Evolutionary conservation across 2,797 vertebrate species (phyloP).

Genomic region (Chlorospingus flavigularis): DNA sequence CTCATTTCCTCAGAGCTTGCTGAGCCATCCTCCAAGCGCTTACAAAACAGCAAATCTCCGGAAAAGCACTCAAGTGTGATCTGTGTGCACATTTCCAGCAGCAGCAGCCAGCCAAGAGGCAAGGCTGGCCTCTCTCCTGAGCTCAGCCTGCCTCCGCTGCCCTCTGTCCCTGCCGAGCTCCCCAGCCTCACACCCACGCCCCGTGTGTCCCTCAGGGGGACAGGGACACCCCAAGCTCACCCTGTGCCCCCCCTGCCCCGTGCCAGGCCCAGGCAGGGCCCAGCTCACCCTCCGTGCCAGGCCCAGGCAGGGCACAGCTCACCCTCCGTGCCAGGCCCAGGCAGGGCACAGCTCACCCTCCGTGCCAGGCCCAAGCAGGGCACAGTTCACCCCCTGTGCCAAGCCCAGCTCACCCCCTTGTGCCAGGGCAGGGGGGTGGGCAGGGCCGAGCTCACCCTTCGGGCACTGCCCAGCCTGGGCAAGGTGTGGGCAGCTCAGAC

Average conservation of each 20-base stretch:
- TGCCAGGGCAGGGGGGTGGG: too few relatives aligned
- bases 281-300: too few relatives aligned
- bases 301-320: too few relatives aligned
- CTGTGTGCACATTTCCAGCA: not conserved
- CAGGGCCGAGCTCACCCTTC: too few relatives aligned
- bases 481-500: not conserved
- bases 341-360: too few relatives aligned
- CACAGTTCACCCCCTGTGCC: too few relatives aligned
- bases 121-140: not conserved
- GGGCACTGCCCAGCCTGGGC: not conserved
- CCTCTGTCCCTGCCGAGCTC: not conserved
- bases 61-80: not conserved
- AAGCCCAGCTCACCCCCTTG: too few relatives aligned
- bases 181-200: not conserved
- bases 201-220: rapidly evolving
- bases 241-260: not conserved
- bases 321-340: rapidly evolving
- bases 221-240: not conserved
- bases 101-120: not conserved
- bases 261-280: not conserved
- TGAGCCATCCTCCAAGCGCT: not conserved
- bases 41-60: not conserved
- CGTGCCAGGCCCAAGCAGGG: too few relatives aligned
- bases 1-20: not conserved
- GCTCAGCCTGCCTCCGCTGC: not conserved